phyloP scores from a whole-genome alignment of 2,113 vertebrate species.

The Heterochromis multidens region DNA sequence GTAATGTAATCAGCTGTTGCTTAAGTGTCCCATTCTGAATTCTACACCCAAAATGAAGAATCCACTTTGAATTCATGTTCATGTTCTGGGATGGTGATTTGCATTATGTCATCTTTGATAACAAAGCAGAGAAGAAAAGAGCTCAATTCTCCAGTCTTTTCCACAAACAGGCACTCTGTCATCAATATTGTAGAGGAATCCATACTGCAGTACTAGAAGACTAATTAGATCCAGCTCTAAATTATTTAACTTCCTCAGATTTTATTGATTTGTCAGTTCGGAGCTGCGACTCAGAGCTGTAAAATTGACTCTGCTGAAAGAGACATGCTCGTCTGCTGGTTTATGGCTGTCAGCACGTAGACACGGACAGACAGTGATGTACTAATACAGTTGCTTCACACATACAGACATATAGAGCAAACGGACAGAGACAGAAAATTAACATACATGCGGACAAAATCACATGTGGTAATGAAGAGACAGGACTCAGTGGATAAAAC shows the following conservation, averaged over 20 bases:
- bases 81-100: conserved; percentile 12
- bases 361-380: conserved; percentile 35
- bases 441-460: background rate
- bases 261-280: conserved; percentile 98
- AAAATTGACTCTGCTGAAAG: conserved; percentile 95
- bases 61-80: background rate
- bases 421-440: background rate
- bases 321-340: conserved; percentile 78
- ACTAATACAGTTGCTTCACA: conserved; percentile 27
- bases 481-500: background rate
- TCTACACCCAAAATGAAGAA: background rate
- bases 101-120: conserved; percentile 32
- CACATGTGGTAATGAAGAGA: conserved; percentile 17
- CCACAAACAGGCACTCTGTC: conserved; percentile 83
- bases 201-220: conserved; percentile 95
- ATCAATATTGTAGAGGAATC: conserved; percentile 97
- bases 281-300: conserved; percentile 88
- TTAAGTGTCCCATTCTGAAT: background rate
- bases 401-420: background rate
- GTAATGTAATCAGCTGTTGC: background rate
- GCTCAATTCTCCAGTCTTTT: conserved; percentile 52
- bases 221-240: conserved; percentile 99
- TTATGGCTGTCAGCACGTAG: conserved; percentile 69
- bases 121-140: conserved; percentile 28
- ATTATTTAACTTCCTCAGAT: conserved; percentile 99